A percentile compares a stretch with the other conserved stretches of the same genome.
Conservation (phyloP, 30 jellyfish, hydroid and myxozoan species). For the Turritopsis dohrnii region DNA sequence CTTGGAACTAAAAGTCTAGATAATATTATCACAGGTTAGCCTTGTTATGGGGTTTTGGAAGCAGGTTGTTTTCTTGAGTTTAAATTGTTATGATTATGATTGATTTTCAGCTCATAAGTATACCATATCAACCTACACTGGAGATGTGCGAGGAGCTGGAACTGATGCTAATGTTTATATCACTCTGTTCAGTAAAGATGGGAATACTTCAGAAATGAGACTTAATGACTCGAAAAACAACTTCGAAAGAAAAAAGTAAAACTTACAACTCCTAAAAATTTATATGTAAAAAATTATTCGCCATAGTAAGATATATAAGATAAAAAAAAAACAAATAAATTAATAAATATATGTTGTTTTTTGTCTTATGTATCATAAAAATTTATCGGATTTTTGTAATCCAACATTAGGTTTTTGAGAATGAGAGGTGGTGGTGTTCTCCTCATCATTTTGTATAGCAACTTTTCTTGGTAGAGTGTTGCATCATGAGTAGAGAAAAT, state of each 20-base stretch:
- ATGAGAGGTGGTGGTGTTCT: no score
- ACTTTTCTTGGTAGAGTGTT: no score
- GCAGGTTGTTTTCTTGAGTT: neutral
- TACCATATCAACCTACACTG: slow-evolving; percentile 72
- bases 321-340: no score
- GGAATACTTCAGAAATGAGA: slow-evolving; percentile 64
- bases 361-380: no score
- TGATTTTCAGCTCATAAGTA: slow-evolving; percentile 54
- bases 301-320: no score
- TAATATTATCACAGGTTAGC: slow-evolving; percentile 62
- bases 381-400: no score
- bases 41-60: slow-evolving; percentile 42
- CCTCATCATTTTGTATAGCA: no score
- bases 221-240: slow-evolving; percentile 65
- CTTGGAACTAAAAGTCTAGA: slow-evolving; percentile 83
- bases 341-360: no score
- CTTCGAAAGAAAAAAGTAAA: slow-evolving; percentile 63
- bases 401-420: no score
- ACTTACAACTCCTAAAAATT: no score
- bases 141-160: slow-evolving; percentile 88
- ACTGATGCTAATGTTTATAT: slow-evolving; percentile 84
- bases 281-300: no score
- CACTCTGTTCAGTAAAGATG: slow-evolving; percentile 67
- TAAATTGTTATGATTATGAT: neutral
- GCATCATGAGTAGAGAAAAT: no score